Evolutionary conservation across 2,888 invertebrate genomes (phyloP), one percentile per base, ranked within the genome.

Genomic region (Magallana nippona): DNA sequence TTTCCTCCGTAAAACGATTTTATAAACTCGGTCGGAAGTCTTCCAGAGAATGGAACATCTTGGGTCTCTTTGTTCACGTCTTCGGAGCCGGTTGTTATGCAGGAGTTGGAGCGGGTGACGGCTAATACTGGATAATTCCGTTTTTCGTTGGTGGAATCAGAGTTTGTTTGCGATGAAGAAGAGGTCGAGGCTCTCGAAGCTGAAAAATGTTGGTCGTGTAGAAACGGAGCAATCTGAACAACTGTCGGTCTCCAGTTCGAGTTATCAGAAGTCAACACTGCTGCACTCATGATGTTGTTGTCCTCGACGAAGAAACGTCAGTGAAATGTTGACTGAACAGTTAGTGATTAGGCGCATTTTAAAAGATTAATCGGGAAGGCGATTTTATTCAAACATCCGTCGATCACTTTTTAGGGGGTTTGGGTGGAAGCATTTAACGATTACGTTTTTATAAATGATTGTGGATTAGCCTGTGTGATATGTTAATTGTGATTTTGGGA

Each of bases 161-260:
- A 82, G 15, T 62, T 62, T 11, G 19, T 11, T 11, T 71, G 13
- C 15, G 27, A 44, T 44, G 44, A 13, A 71, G 15, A 27, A 15
- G 80, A 77, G 10, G 44, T 19, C 8, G 60, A 55, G 44, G 55
- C 17, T 60, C 62, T 82, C 62, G 71, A 83, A 22, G 85, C 85
- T 15, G 55, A 55, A 71, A 57, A 32, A 56, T 83, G 85, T 22
- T 89, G 86, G 83, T 91, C 90, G 83, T 86, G 87, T 17, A 90
- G 88, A 84, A 91, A 92, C 10, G 92, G 92, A 55, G 89, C 89
- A 60, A 92, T 84, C 17, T 90, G 88, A 22, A 92, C 86, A 44
- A 92, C 90, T 0, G 91, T 87, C 11, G 91, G 92, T 79, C 90
- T 90, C 89, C 91, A 90, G 10, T 86, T 90, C 88, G 90, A 90